phyloP scores from a whole-genome alignment of 2,888 invertebrate species.

The Desoria tigrina region DNA sequence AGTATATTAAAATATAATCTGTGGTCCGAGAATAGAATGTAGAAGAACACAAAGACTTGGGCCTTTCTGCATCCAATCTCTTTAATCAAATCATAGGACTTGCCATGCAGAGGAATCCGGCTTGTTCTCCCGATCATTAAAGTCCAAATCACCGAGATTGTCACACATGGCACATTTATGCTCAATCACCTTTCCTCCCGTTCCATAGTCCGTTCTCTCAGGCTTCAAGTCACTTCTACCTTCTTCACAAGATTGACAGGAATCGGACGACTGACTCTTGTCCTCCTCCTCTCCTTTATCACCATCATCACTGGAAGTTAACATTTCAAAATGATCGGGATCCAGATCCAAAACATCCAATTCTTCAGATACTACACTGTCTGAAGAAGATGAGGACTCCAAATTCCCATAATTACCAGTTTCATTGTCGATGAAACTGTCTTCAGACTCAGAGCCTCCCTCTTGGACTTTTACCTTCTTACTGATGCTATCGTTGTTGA shows the following conservation, averaged over 20 bases:
- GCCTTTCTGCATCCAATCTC: too few species aligned
- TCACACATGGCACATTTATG: slow-evolving; percentile 3
- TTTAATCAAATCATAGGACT: neutral
- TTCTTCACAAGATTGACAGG: neutral
- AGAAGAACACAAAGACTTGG: too few species aligned
- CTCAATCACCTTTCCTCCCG: neutral
- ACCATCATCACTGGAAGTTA: neutral
- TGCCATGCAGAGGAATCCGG: neutral
- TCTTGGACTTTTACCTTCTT: too few species aligned
- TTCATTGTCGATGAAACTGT: slow-evolving; percentile 5
- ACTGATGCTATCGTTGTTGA: too few species aligned
- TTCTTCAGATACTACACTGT: neutral
- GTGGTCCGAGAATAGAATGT: too few species aligned
- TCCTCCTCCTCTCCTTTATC: neutral
- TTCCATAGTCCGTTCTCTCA: neutral
- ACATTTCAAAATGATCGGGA: neutral
- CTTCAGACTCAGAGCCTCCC: neutral
- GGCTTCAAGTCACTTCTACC: neutral
- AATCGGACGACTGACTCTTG: neutral
- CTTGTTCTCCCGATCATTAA: neutral
- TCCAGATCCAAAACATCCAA: neutral
- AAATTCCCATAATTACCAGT: neutral
- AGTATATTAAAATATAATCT: too few species aligned
- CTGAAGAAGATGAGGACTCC: neutral
- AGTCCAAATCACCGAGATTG: neutral